phyloP scores from a whole-genome alignment of 1,140 invertebrate genomes.

The Trinorchestia longiramus region DNA sequence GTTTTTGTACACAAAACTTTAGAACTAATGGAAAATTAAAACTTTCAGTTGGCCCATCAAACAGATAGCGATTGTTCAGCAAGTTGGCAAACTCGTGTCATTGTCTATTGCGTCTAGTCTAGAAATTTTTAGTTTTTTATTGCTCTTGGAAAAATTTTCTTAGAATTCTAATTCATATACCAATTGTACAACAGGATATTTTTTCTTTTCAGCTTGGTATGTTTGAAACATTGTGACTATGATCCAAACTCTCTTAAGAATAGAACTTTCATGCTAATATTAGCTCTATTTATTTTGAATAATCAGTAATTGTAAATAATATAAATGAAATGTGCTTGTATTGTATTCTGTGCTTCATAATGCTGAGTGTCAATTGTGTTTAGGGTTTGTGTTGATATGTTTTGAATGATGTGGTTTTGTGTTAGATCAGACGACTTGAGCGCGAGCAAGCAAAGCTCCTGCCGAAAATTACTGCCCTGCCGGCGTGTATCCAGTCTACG shows the following conservation, averaged over 20 bases:
- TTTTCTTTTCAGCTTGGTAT: slow-evolving; percentile 43
- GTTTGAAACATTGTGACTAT: slow-evolving; percentile 21
- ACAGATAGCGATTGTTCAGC: no score
- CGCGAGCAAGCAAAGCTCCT: slow-evolving; percentile 39
- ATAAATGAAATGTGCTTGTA: slow-evolving; percentile 26
- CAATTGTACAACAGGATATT: background rate
- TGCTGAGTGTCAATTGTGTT: slow-evolving; percentile 13
- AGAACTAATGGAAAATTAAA: no score
- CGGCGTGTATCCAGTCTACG: background rate
- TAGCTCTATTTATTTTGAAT: background rate
- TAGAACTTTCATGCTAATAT: background rate
- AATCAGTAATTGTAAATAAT: background rate
- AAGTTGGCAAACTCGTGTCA: no score
- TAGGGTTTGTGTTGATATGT: slow-evolving; percentile 41
- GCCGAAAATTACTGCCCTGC: background rate
- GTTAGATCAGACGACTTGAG: slow-evolving; percentile 34
- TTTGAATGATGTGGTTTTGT: slow-evolving; percentile 46
- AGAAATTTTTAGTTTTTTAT: no score
- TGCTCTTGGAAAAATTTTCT: background rate
- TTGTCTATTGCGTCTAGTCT: no score
- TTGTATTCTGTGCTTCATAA: slow-evolving; percentile 15
- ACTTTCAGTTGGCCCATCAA: no score
- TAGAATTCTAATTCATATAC: background rate
- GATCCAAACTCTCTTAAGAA: slow-evolving; percentile 15
- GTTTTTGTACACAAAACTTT: no score